phyloP scores from a whole-genome alignment of 2,888 invertebrate species.

The Prosapia bicincta region DNA sequence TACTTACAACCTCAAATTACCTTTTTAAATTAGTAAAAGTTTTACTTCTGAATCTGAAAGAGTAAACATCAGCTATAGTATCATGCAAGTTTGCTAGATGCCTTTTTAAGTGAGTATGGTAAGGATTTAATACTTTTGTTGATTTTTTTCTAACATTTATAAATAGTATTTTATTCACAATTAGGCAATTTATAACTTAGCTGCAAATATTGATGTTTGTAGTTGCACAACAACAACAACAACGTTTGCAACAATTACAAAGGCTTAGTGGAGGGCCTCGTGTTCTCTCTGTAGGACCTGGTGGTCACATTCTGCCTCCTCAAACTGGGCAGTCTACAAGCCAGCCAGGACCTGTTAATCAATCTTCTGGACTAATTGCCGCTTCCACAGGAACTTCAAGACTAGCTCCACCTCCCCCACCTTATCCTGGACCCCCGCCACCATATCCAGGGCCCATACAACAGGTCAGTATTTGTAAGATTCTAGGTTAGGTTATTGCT shows the following conservation, averaged over 20 bases:
- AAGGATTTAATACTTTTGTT: too few species aligned
- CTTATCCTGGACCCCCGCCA: constrained; percentile 68
- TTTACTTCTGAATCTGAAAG: too few species aligned
- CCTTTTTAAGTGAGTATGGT: too few species aligned
- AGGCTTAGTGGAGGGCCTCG: constrained; percentile 12
- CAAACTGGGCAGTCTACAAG: constrained; percentile 18
- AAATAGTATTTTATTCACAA: too few species aligned
- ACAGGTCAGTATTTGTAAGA: constrained; percentile 22
- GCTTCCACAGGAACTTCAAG: background rate
- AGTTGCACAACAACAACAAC: constrained; percentile 3
- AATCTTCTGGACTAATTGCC: background rate
- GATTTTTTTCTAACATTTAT: too few species aligned
- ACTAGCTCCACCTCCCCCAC: constrained; percentile 53
- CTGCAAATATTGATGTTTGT: background rate
- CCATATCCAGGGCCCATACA: constrained; percentile 57
- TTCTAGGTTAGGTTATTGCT: background rate
- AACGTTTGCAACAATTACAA: constrained; percentile 28
- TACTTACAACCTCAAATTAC: too few species aligned
- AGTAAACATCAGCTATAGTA: too few species aligned
- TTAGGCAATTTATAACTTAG: too few species aligned
- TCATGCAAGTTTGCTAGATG: too few species aligned
- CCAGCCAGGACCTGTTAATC: background rate
- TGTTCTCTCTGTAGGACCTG: constrained; percentile 22
- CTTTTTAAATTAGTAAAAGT: too few species aligned
- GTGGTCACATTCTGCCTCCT: constrained; percentile 19